These are phyloP conservation scores for Varroa destructor DNA, from an alignment of 1,140 invertebrate species.

Conservation along the genomic window DNA sequence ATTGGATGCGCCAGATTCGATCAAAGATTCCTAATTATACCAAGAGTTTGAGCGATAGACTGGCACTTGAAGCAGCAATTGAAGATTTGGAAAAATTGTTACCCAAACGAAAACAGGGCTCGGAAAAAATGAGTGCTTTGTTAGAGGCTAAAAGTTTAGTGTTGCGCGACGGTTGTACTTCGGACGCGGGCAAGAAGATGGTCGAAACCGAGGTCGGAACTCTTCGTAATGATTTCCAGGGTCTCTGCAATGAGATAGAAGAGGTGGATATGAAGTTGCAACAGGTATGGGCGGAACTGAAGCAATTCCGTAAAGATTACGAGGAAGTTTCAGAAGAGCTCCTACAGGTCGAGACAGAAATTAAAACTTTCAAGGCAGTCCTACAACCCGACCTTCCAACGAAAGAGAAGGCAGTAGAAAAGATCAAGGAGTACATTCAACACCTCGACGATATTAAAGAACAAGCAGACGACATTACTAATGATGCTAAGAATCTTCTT, in stretches of 20 bases:
- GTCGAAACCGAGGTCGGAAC: conserved; percentile 71
- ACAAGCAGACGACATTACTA: conserved; percentile 69
- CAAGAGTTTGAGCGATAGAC: conserved; percentile 63
- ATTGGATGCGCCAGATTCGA: conserved; percentile 65
- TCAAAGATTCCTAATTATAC: conserved; percentile 76
- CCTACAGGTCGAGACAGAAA: conserved; percentile 76
- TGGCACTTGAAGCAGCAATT: conserved; percentile 71
- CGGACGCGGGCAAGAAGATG: conserved; percentile 57
- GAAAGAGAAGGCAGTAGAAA: conserved; percentile 16
- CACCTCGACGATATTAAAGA: conserved; percentile 62
- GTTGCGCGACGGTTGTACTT: conserved; percentile 72
- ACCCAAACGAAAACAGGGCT: conserved; percentile 78
- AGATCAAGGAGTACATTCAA: conserved; percentile 52
- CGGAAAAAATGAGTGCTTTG: conserved; percentile 67
- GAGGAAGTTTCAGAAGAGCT: conserved; percentile 81
- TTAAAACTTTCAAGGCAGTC: conserved; percentile 43
- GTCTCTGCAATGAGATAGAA: conserved; percentile 68
- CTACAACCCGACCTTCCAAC: conserved; percentile 5
- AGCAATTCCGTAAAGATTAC: conserved; percentile 81
- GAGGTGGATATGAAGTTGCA: conserved; percentile 64
- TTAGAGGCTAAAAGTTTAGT: conserved; percentile 53
- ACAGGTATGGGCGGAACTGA: conserved; percentile 60
- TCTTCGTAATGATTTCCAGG: conserved; percentile 65
- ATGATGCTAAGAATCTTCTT: conserved; percentile 56
- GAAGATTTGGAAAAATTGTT: conserved; percentile 47